phyloP scores from a whole-genome alignment of 1,140 invertebrate species.

The Pteromalus puparum region DNA sequence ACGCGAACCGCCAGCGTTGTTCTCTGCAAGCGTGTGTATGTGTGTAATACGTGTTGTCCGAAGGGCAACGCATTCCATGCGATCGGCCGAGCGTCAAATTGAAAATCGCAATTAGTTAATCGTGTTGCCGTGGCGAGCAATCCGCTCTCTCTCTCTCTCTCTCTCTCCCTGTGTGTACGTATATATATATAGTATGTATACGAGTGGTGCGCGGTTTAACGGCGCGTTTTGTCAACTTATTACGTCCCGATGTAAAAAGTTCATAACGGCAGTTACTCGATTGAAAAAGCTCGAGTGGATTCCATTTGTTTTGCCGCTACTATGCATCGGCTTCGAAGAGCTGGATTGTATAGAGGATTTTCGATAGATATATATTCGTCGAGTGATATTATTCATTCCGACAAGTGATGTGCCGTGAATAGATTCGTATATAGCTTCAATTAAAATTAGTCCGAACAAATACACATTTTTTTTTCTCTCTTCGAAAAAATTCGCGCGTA shows the following conservation, averaged over 20 bases:
- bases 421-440: too few species aligned
- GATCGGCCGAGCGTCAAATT: constrained; percentile 66
- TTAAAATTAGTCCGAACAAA: too few species aligned
- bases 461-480: too few species aligned
- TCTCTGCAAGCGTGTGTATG: not conserved
- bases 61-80: constrained; percentile 52
- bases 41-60: not conserved
- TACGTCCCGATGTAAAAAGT: not conserved
- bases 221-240: constrained; percentile 14
- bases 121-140: constrained; percentile 37
- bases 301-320: not conserved
- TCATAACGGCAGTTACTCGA: not conserved
- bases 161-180: not conserved
- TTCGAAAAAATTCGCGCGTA: too few species aligned
- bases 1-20: not conserved
- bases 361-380: not conserved
- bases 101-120: constrained; percentile 66
- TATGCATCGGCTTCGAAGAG: not conserved
- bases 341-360: not conserved
- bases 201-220: not conserved
- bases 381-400: too few species aligned
- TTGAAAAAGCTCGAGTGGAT: not conserved
- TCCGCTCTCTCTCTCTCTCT: not conserved
- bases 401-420: too few species aligned
- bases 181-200: not conserved